phyloP scores from a whole-genome alignment of 1,140 invertebrate genomes.

The Oryctes rhinoceros region DNA sequence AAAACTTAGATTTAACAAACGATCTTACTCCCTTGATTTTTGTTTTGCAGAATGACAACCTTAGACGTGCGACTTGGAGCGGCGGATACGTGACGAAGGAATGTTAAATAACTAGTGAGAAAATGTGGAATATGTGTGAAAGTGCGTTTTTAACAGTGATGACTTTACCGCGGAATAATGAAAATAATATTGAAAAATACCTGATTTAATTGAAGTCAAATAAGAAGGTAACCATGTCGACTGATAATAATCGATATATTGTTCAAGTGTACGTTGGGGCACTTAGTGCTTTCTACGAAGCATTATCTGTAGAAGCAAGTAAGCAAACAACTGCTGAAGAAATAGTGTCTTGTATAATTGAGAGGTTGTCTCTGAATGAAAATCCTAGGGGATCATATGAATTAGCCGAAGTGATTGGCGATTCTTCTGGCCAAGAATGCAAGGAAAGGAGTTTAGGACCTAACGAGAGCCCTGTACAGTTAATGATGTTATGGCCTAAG shows the following conservation, averaged over 20 bases:
- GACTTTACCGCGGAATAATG: constrained; percentile 19
- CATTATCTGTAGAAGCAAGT: constrained; percentile 89
- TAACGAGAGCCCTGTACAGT: constrained; percentile 87
- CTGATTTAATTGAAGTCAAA: background rate
- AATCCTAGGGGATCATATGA: constrained; percentile 79
- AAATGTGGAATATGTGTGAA: constrained; percentile 25
- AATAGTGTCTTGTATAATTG: constrained; percentile 87
- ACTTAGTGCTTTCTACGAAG: constrained; percentile 88
- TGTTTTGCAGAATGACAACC: constrained; percentile 22
- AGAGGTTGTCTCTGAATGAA: constrained; percentile 75
- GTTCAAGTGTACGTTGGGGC: constrained; percentile 90
- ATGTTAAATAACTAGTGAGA: constrained; percentile 13
- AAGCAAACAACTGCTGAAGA: constrained; percentile 91
- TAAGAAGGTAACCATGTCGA: constrained; percentile 10
- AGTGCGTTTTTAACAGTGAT: constrained; percentile 13
- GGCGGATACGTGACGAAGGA: constrained; percentile 6
- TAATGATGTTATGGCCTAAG: constrained; percentile 95
- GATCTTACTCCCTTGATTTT: background rate
- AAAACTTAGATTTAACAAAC: constrained; percentile 5
- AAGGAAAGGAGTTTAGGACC: constrained; percentile 91
- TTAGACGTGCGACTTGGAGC: constrained; percentile 13
- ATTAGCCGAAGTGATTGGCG: constrained; percentile 88
- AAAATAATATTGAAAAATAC: constrained; percentile 4
- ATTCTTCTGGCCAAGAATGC: constrained; percentile 85
- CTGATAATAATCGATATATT: constrained; percentile 65